Base-by-base conservation (phyloP, 2,113 vertebrate species). In the Malaclemys terrapin region DNA sequence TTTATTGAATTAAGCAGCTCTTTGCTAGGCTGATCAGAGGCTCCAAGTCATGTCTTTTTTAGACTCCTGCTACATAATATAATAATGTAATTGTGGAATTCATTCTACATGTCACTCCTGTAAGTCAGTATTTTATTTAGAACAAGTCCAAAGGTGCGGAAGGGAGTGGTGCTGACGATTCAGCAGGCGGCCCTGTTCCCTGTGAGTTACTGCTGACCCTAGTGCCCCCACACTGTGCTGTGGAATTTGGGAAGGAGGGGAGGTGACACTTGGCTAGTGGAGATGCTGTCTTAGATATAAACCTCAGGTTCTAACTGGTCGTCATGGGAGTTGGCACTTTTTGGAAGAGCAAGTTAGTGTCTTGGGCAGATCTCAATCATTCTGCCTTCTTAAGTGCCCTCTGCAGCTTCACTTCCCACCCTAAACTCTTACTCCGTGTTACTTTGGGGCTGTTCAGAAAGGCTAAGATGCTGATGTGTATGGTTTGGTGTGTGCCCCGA, bases 151-250 rank as follows among this genome's bases (percentile, higher is more conserved):
- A 76, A 92, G 65, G 19, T 47, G 45, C n/a, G 0, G 0, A 47
- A 19, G 82, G 52, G 69, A 4, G 2, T 1, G 52, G 78, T n/a
- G 47, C 50, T 59, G 50, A 45, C 11, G 5, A n/a, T 45, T 13
- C 42, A 38, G 65, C 65, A 38, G 35, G 65, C 8, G 16, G 4
- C 52, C 2, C 2, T 88, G 53, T 14, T 14, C 29, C 82, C 4
- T 25, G 5, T 25, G 24, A 27, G 75, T 29, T 27, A 72, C 22
- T 27, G 17, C 25, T 8, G 17, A 0, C 27, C 52, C 78, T 1
- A 2, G 45, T 4, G 50, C 42, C 47, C 59, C 0, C 0, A 65
- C 59, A 10, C 22, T 1, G 10, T 1, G 13, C 25, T 0, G 2
- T 79, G 50, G 59, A 2, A 0, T 3, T 47, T 17, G 49, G 29